phyloP scores from a whole-genome alignment of 2,888 invertebrate genomes.

The Crocallis elinguaria region DNA sequence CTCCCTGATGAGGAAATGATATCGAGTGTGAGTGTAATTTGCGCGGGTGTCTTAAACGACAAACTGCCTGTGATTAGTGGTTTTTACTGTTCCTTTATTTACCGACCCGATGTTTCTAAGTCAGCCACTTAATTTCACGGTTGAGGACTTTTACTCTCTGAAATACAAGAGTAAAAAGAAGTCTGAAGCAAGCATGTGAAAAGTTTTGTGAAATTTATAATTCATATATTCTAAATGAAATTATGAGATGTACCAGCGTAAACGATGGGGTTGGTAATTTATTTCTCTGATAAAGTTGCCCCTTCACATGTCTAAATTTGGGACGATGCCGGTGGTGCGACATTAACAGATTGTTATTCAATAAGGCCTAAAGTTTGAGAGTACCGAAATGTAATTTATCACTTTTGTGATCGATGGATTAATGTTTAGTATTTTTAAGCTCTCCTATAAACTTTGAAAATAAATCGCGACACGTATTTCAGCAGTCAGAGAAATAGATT shows the following conservation, averaged over 20 bases:
- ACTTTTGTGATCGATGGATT: constrained; percentile 38
- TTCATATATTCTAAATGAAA: constrained; percentile 13
- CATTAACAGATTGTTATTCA: constrained; percentile 38
- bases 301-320: constrained; percentile 21
- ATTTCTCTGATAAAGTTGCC: constrained; percentile 26
- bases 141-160: constrained; percentile 16
- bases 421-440: constrained; percentile 11
- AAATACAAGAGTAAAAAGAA: constrained; percentile 10
- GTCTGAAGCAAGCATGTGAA: background rate
- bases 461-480: constrained; percentile 1
- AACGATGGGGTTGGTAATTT: constrained; percentile 25
- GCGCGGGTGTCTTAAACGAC: constrained; percentile 43
- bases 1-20: constrained; percentile 61
- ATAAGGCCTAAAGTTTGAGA: constrained; percentile 40
- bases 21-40: constrained; percentile 57
- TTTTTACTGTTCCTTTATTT: constrained; percentile 33
- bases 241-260: constrained; percentile 12
- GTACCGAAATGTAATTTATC: constrained; percentile 40
- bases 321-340: constrained; percentile 16
- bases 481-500: background rate
- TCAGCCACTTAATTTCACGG: constrained; percentile 28
- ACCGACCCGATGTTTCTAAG: constrained; percentile 25
- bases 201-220: constrained; percentile 15
- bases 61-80: constrained; percentile 41
- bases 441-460: constrained; percentile 5